Evolutionary conservation across 2,113 vertebrate genomes (phyloP).

Genomic region (Anhinga anhinga): DNA sequence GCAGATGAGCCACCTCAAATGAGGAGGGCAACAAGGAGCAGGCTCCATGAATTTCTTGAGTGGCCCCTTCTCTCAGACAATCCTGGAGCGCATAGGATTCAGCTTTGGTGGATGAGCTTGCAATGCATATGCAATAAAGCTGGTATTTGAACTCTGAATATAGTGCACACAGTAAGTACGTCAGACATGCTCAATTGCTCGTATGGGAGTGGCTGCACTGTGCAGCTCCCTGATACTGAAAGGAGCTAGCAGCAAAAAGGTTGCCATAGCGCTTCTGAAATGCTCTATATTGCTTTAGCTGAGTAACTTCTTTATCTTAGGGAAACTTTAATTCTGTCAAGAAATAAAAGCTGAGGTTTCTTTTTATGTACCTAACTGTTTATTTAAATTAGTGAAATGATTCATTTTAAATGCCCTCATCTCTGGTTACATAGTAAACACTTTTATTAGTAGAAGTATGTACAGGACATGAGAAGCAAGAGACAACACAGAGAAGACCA

Average conservation of each 20-base stretch:
- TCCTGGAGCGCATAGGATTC: background rate
- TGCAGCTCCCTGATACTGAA: background rate
- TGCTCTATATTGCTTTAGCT: background rate
- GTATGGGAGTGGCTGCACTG: accelerated
- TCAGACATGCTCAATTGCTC: accelerated
- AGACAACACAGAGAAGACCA: background rate
- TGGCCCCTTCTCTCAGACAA: background rate
- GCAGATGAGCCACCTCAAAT: background rate
- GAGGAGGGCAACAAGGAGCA: background rate
- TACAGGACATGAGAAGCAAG: background rate
- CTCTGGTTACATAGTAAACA: background rate
- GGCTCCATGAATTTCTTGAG: background rate
- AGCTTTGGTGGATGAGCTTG: background rate
- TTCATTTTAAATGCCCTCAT: background rate
- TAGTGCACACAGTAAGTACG: background rate
- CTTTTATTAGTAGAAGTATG: background rate
- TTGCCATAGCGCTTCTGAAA: background rate
- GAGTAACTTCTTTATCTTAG: background rate
- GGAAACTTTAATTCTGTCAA: background rate
- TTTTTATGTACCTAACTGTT: background rate
- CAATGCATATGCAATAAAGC: background rate
- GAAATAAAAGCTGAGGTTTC: background rate
- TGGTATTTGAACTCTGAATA: background rate
- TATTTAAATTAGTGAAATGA: background rate
- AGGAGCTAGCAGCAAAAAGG: background rate